Evolutionary conservation across 1,140 invertebrate species (phyloP).

Genomic region (Kradibia gibbosae): DNA sequence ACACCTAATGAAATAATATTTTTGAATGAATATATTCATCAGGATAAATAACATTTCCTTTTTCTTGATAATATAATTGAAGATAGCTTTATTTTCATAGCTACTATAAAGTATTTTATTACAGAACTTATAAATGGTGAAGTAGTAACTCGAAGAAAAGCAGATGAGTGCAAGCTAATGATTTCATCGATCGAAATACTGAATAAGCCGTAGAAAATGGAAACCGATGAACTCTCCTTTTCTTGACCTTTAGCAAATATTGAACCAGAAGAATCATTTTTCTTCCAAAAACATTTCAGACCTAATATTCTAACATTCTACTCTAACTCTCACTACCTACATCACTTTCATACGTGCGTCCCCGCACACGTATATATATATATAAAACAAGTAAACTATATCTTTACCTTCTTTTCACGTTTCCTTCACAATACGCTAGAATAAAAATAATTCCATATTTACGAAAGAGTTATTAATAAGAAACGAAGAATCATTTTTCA

Average conservation of each 20-base stretch:
- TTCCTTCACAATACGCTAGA: too few species aligned
- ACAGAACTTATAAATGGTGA: slow-evolving; percentile 27
- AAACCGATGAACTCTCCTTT: slow-evolving; percentile 70
- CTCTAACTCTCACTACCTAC: background rate
- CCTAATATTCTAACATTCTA: slow-evolving; percentile 43
- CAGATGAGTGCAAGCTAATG: slow-evolving; percentile 59
- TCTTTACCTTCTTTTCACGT: too few species aligned
- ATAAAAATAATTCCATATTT: too few species aligned
- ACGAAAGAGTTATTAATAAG: too few species aligned
- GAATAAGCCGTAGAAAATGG: slow-evolving; percentile 65
- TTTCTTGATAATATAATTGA: too few species aligned
- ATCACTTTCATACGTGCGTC: background rate
- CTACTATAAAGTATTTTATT: slow-evolving; percentile 10
- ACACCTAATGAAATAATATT: too few species aligned
- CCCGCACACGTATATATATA: too few species aligned
- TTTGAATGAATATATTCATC: too few species aligned
- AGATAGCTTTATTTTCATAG: too few species aligned
- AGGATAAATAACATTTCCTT: too few species aligned
- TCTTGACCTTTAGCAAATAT: slow-evolving; percentile 61
- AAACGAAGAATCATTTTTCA: too few species aligned
- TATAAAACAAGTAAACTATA: too few species aligned
- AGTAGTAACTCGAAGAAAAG: background rate
- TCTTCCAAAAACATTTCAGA: slow-evolving; percentile 54
- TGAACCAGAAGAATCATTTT: slow-evolving; percentile 60
- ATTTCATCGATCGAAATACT: slow-evolving; percentile 63